Evolutionary conservation across 2,888 invertebrate species (phyloP).

Genomic region (Ectemnius cavifrons): DNA sequence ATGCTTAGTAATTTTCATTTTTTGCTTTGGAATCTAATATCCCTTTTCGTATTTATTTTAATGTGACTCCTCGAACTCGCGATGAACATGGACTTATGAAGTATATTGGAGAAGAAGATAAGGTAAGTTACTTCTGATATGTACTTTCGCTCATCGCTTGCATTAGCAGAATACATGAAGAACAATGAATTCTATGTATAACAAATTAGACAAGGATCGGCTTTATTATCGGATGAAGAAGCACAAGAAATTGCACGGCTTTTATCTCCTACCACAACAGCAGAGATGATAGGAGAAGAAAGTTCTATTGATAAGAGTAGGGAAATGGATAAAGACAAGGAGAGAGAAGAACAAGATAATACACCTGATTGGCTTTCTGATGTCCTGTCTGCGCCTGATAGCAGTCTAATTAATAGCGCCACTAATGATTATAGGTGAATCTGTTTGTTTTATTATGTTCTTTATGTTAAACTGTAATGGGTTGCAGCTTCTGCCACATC

Average conservation of each 20-base stretch:
- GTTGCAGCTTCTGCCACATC: slow-evolving; percentile 50
- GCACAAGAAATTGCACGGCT: slow-evolving; percentile 93
- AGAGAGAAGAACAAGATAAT: slow-evolving; percentile 74
- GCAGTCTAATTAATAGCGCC: slow-evolving; percentile 74
- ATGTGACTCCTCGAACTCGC: slow-evolving; percentile 39
- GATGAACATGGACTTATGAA: slow-evolving; percentile 74
- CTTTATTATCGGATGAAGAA: slow-evolving; percentile 91
- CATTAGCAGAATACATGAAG: slow-evolving; percentile 21
- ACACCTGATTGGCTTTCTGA: slow-evolving; percentile 81
- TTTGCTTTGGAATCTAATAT: slow-evolving; percentile 56
- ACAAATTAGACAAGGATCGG: slow-evolving; percentile 84
- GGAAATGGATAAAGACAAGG: slow-evolving; percentile 79
- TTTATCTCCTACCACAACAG: slow-evolving; percentile 81
- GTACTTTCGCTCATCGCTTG: slow-evolving; percentile 20
- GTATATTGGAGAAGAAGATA: slow-evolving; percentile 92
- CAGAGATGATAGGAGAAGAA: slow-evolving; percentile 61
- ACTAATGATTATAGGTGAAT: slow-evolving; percentile 76
- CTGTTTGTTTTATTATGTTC: slow-evolving; percentile 52
- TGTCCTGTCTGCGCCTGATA: slow-evolving; percentile 80
- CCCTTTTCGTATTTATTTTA: slow-evolving; percentile 51
- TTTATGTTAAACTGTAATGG: slow-evolving; percentile 40
- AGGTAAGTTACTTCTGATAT: slow-evolving; percentile 82
- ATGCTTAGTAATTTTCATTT: slow-evolving; percentile 49
- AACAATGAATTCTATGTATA: slow-evolving; percentile 50
- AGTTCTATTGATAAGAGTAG: slow-evolving; percentile 76